Evolutionary conservation across 1,140 invertebrate genomes (phyloP), one percentile per base, ranked within the genome.

Genomic region (Bombus pascuorum): DNA sequence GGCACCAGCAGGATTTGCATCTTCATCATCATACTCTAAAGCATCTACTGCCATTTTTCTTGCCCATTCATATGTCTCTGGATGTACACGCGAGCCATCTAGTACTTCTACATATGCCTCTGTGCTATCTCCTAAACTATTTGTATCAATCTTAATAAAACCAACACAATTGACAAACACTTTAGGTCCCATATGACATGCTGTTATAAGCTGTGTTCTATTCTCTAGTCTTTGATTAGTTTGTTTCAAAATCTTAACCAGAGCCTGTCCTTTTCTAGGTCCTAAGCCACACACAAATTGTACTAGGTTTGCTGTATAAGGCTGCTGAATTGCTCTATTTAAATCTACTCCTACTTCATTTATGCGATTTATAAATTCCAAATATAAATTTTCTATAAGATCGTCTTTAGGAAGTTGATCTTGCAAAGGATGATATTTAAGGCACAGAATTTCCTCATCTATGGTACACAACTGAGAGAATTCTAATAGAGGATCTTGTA

Each of bases 31-130:
- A 90, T 99, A 99, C 89, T 99, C 99, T 18, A 99, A 95, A 18
- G 99, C 99, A 96, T 99, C 99, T 0, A 99, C 98, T 3, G 99
- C 99, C 99, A 99, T 99, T 96, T 99, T 99, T 39, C 99, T 95
- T 0, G 99, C 99, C 99, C 99, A 99, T 94, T 99, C 99, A 92
- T 99, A 99, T 0, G 98, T 99, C 95, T 99, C 99, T 0, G 99
- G 99, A 95, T 99, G 99, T 1, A 99, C 99, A 87, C 99, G 96
- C 0, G 99, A 99, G 0, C 99, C 99, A 93, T 99, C 99, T 8
- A 99, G 95, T 0, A 99, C 98, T 96, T 99, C 99, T 1, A 99
- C 98, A 91, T 99, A 99, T 0, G 98, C 97, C 92, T 99, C 98
- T 1, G 98, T 99, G 93, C 98, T 97, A 92, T 99, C 98, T n/a